These are phyloP conservation scores for Calliopsis andreniformis DNA, from an alignment of 1,140 invertebrate genomes.

Conservation along the genomic window DNA sequence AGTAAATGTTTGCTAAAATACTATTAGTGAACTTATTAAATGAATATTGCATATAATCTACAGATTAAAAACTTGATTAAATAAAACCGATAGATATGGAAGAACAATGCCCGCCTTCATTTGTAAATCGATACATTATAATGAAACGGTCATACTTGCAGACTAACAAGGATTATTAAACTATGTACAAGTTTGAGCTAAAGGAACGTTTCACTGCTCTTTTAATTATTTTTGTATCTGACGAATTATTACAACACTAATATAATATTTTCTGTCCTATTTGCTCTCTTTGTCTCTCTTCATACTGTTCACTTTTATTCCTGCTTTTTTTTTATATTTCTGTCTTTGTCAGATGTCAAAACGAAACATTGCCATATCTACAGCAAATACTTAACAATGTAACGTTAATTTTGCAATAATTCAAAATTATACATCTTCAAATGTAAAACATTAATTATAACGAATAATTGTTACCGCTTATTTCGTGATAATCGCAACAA, in stretches of 20 bases:
- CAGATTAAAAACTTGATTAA: slow-evolving; percentile 1
- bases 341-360: slow-evolving; percentile 9
- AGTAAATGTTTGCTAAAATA: not conserved
- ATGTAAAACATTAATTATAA: slow-evolving; percentile 13
- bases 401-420: slow-evolving; percentile 14
- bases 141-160: slow-evolving; percentile 30
- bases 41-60: not conserved
- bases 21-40: not conserved
- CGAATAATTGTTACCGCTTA: slow-evolving; percentile 15
- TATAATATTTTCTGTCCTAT: slow-evolving; percentile 42
- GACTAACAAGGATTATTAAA: slow-evolving; percentile 37
- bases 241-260: slow-evolving; percentile 35
- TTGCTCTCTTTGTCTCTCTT: not conserved
- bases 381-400: not conserved
- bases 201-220: slow-evolving; percentile 45
- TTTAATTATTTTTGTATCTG: slow-evolving; percentile 8
- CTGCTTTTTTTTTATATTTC: not conserved
- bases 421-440: slow-evolving; percentile 15
- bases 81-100: slow-evolving; percentile 14
- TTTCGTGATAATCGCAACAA: slow-evolving; percentile 1
- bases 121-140: slow-evolving; percentile 18
- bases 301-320: not conserved
- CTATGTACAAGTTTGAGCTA: slow-evolving; percentile 47
- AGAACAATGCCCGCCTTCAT: slow-evolving; percentile 43
- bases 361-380: slow-evolving; percentile 13